Evolutionary conservation across 2,113 vertebrate species (phyloP), one percentile per base, ranked within the genome.

Genomic region (Phalacrocorax pelagicus): DNA sequence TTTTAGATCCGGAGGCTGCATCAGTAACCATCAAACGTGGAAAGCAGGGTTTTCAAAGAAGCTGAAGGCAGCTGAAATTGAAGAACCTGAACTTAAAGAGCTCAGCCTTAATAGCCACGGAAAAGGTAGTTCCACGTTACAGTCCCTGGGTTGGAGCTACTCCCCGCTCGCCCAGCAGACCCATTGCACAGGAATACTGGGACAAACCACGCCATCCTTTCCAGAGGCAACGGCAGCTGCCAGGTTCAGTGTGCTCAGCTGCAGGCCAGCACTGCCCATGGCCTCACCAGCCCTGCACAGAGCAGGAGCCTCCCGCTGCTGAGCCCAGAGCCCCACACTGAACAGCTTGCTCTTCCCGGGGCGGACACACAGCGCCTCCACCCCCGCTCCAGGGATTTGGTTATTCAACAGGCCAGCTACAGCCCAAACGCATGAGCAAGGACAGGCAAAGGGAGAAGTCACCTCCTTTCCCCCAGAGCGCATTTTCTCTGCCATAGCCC

Each of bases 331-430:
- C 32, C 15, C 32, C 29, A 6, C 32, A 2, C 20, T 4, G 17
- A 19, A 1, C 59, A 26, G 38, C 69, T 11, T 5, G 36, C 12
- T 54, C 26, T 59, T 47, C 32, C 55, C 3, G 11, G 38, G 38
- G 47, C 30, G 44, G 44, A 4, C 26, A 3, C 3, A 1, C 18
- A 51, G 47, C 1, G 2, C 30, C n/a, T 46, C 34, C 26, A 10
- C 10, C 26, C 29, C 69, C 40, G 63, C 58, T 30, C 36, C 34
- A 2, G n/a, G 32, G 22, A 65, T 49, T 65, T n/a, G 12, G 32
- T 30, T 40, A 27, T 21, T 26, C 38, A 24, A n/a, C 26, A 24
- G 27, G 20, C 34, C 58, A 40, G 27, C 32, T 40, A 36, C 59
- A 44, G 44, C 38, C 62, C 24, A 30, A 72, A 29, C 0, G 8